Evolutionary conservation across 1,140 invertebrate genomes (phyloP), one percentile per base, ranked within the genome.

Genomic region (Drosophila parvula): DNA sequence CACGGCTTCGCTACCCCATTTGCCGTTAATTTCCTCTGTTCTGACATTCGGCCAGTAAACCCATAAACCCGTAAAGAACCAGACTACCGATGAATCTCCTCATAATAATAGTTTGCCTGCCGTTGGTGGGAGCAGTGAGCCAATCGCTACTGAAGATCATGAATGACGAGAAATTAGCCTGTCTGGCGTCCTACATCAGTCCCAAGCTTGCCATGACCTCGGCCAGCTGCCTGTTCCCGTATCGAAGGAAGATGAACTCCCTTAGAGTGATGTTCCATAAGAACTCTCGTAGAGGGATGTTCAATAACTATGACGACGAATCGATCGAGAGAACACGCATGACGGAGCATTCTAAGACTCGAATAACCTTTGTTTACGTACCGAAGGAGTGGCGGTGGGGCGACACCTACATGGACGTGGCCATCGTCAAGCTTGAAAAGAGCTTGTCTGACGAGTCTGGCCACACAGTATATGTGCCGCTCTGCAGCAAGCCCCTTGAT

Each of bases 341-440:
- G 22, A 22, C 22, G 3, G 22, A 3, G 3, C 22, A 22, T 22
- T 1, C 22, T 3, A 22, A 22, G 22, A 22, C 22, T 22, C 22
- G 22, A 22, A 3, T 22, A 22, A 22, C 22, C 22, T 22, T 3
- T 22, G 2, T 79, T 8, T 28, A 14, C 10, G 62, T 78, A 5
- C 18, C 69, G 1, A 38, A 38, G 18, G 12, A 41, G 1, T 79
- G 60, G 41, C 57, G 27, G 1, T 79, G 60, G 41, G 51, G 27
- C 0, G 47, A 36, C 1, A 78, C 73, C 14, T 62, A 16, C n/a
- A 79, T 64, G 78, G 78, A 79, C 41, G 27, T 79, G 5, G 78
- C 75, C 2, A 55, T 79, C 27, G 3, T 79, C 2, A 60, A 79
- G 28, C 18, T 78, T 7, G 30, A 41, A n/a, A 10, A 34, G 27